phyloP scores from a whole-genome alignment of 2,888 invertebrate species.

The Machimus atricapillus region DNA sequence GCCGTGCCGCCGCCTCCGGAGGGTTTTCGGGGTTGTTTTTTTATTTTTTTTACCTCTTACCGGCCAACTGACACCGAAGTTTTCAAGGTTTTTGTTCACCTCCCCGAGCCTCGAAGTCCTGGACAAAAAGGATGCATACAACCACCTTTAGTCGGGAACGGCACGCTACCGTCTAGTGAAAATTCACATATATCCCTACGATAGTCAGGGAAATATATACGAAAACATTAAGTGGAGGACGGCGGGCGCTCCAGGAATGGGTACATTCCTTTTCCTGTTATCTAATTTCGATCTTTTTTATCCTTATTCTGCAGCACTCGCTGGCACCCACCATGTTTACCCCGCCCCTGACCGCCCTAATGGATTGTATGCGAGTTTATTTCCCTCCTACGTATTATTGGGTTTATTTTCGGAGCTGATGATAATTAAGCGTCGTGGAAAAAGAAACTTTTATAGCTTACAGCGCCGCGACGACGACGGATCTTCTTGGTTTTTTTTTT shows the following conservation, averaged over 20 bases:
- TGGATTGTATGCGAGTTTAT: constrained; percentile 13
- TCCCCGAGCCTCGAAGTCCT: not conserved
- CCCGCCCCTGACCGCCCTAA: not conserved
- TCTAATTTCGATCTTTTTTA: constrained; percentile 26
- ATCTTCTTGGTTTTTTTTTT: not conserved
- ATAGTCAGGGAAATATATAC: constrained; percentile 21
- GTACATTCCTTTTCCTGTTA: constrained; percentile 21
- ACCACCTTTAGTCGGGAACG: not conserved
- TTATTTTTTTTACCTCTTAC: not conserved
- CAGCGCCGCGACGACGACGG: not conserved
- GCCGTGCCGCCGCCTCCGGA: not conserved
- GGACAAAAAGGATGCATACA: constrained; percentile 19
- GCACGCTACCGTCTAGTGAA: not conserved
- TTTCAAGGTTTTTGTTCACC: not conserved
- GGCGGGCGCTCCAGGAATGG: not conserved
- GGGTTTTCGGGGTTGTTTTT: not conserved
- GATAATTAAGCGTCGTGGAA: constrained; percentile 6
- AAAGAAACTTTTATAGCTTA: not conserved
- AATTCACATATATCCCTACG: not conserved
- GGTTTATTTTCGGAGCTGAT: constrained; percentile 13
- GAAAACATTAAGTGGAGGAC: constrained; percentile 26
- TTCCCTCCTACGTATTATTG: not conserved
- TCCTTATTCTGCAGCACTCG: not conserved
- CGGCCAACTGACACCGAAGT: constrained; percentile 32
- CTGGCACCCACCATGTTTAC: not conserved